phyloP scores from a whole-genome alignment of 2,113 vertebrate species.

The Psilopsiagon aymara region DNA sequence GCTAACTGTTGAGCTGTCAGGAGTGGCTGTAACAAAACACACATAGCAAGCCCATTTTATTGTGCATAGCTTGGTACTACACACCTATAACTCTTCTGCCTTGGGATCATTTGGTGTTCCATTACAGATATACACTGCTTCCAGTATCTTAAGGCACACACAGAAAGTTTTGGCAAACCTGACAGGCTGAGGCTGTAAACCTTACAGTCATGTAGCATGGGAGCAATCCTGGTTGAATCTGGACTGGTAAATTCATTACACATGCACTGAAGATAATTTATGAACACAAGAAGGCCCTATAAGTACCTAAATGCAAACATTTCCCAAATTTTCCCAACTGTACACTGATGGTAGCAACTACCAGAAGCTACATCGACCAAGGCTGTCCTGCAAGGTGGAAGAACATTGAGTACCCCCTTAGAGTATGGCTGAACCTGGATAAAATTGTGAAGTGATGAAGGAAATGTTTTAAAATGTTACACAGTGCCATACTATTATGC shows the following conservation, averaged over 20 bases:
- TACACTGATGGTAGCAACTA: not conserved
- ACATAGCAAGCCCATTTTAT: not conserved
- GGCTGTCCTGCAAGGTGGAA: not conserved
- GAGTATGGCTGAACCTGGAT: not conserved
- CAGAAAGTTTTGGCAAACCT: not conserved
- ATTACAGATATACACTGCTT: not conserved
- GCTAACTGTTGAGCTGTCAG: conserved; percentile 95
- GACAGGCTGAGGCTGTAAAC: not conserved
- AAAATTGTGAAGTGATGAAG: not conserved
- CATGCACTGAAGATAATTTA: not conserved
- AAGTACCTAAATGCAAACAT: not conserved
- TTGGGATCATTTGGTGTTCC: not conserved
- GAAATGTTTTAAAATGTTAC: conserved; percentile 30
- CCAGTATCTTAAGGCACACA: not conserved
- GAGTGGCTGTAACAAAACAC: conserved; percentile 84
- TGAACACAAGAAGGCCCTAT: not conserved
- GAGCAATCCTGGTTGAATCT: not conserved
- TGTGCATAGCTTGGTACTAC: not conserved
- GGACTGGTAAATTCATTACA: not conserved
- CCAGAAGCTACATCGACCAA: not conserved
- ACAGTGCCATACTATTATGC: not conserved
- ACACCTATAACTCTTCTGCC: not conserved
- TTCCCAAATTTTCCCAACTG: not conserved
- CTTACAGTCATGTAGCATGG: not conserved
- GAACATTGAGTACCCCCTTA: not conserved